Conservation (phyloP, 2,113 vertebrate genomes). For the Phylloscopus trochilus region DNA sequence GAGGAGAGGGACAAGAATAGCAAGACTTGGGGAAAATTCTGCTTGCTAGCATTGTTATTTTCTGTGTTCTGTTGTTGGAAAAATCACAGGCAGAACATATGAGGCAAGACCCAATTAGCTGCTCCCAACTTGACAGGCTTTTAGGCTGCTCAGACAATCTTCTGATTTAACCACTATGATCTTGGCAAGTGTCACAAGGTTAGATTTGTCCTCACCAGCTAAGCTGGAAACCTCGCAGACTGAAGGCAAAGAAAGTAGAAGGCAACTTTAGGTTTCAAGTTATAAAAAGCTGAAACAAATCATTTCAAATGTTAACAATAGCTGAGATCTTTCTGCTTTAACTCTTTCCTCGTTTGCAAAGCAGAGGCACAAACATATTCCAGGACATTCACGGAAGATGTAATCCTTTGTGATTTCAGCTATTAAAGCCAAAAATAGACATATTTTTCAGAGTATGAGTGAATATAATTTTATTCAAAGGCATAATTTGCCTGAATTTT, state of each 20-base stretch:
- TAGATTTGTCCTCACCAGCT: not conserved
- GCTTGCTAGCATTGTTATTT: not conserved
- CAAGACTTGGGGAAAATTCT: not conserved
- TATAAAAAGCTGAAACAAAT: conserved; percentile 8
- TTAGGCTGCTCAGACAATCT: conserved; percentile 18
- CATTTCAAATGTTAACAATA: not conserved
- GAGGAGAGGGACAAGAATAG: not conserved
- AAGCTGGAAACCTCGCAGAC: not conserved
- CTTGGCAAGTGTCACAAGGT: conserved; percentile 45
- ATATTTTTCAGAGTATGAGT: not conserved
- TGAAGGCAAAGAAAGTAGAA: conserved; percentile 9
- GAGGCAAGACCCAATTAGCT: conserved; percentile 45
- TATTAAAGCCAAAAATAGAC: conserved; percentile 16
- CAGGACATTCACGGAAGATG: not conserved
- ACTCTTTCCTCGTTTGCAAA: not conserved
- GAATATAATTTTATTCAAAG: conserved; percentile 3
- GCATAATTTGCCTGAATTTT: conserved; percentile 25
- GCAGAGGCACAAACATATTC: not conserved
- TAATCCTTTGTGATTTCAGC: conserved; percentile 22
- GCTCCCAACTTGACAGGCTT: conserved; percentile 13
- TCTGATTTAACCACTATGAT: conserved; percentile 47
- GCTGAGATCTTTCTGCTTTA: conserved; percentile 1
- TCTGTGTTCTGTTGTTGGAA: not conserved
- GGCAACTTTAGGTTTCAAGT: conserved; percentile 10
- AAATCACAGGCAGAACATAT: not conserved